Base-by-base conservation (phyloP, 2,797 vertebrate species). In the Brachyalestes nurse region DNA sequence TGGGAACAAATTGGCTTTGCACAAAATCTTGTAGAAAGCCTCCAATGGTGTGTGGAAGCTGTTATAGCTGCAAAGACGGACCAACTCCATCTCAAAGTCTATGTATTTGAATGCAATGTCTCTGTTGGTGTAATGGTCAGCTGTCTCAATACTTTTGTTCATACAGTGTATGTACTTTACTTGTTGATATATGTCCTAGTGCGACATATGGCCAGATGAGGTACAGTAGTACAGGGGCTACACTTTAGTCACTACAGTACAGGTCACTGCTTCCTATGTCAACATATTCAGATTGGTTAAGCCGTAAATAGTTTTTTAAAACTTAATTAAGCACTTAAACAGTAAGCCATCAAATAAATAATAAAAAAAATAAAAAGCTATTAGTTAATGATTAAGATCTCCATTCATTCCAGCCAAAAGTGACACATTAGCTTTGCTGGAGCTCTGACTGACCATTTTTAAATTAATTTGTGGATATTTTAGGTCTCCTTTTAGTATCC, bases 261-360 rank as follows among this genome's bases (percentile, higher is more conserved):
- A 53, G 14, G 51, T 53, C 23, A 25, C 12, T 42, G 42, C 42
- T 61, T 16, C 7, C 5, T 40, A 17, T 65, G 62, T 65, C 87
- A 89, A 88, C 85, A 84, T 83, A 84, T 86, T 86, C 81, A 75
- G 85, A 80, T 92, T 65, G 4, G 10, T 34, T 64, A 7, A 2
- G 4, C 7, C 62, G 19, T 66, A 42, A 10, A 2, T 60, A 9
- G 21, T 28, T 61, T 60, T 25, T 13, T 2, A n/a, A n/a, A n/a
- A n/a, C 10, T 25, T 21, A 58, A 58, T 23, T 21, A 61, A 61
- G 14, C 21, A 25, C 21, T 34, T 62, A 60, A 60, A 23, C 1
- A 6, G 25, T 28, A 28, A 28, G 28, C 28, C 28, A 28, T 1
- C 28, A 28, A 28, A 61, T 23, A 1, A 12, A 61, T 23, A 23